Percentiles rank a stretch among this genome's conserved stretches.
Conservation (phyloP, 1,140 invertebrate genomes). For the Drosophila kepulauana region DNA sequence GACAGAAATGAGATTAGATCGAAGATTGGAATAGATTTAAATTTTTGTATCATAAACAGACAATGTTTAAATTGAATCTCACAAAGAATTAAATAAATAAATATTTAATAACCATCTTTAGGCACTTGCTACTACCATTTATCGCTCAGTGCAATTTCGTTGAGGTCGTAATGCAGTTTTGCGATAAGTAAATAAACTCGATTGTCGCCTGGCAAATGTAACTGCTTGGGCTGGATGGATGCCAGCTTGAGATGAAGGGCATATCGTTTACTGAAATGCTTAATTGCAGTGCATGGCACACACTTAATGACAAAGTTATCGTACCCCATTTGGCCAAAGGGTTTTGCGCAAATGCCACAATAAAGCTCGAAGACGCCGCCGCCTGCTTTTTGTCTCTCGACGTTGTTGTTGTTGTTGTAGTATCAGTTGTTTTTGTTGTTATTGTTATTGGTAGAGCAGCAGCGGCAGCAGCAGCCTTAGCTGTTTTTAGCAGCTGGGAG, state of each 20-base stretch:
- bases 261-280: slow-evolving; percentile 31
- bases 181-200: slow-evolving; percentile 22
- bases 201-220: slow-evolving; percentile 18
- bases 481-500: slow-evolving; percentile 63
- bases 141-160: neutral
- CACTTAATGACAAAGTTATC: slow-evolving; percentile 61
- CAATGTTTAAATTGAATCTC: no score
- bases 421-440: slow-evolving; percentile 16
- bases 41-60: no score
- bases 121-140: neutral
- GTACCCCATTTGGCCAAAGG: slow-evolving; percentile 51
- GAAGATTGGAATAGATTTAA: no score
- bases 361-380: slow-evolving; percentile 64
- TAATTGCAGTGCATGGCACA: slow-evolving; percentile 49
- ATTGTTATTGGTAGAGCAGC: slow-evolving; percentile 39
- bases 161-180: slow-evolving; percentile 9
- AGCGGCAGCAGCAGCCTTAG: slow-evolving; percentile 41
- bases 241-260: neutral
- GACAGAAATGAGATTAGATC: no score
- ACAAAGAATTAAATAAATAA: no score
- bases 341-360: slow-evolving; percentile 65
- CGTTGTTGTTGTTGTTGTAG: slow-evolving; percentile 32
- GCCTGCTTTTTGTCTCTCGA: slow-evolving; percentile 12
- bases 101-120: neutral
- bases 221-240: neutral